Conservation (phyloP, 2,888 invertebrate genomes). For the Campoplex nolae region DNA sequence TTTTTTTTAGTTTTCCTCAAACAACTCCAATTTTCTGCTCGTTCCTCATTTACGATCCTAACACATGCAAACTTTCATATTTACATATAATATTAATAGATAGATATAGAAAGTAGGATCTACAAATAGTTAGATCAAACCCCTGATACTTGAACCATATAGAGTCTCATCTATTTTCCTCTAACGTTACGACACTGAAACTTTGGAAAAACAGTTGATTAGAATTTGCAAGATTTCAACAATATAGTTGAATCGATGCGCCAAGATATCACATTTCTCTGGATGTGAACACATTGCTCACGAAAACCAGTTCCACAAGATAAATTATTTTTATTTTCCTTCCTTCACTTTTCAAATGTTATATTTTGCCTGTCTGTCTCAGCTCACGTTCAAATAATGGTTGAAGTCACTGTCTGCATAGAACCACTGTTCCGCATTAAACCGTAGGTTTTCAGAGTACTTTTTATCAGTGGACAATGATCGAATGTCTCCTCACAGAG, state of each 20-base stretch:
- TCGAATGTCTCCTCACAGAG: neutral
- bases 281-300: neutral
- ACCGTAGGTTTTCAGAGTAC: neutral
- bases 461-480: neutral
- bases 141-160: neutral
- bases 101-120: no score
- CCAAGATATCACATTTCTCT: neutral
- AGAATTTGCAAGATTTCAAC: neutral
- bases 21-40: no score
- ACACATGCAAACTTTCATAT: no score
- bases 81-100: no score
- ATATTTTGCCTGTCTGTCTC: neutral
- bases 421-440: no score
- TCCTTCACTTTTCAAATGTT: neutral
- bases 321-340: neutral
- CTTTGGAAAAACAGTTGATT: neutral
- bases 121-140: no score
- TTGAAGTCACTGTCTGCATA: no score
- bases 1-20: no score
- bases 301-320: neutral
- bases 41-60: no score
- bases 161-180: neutral
- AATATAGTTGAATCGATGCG: neutral
- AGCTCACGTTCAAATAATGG: neutral
- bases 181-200: neutral